These are phyloP conservation scores for Lepilemur ruficaudatus DNA, from an alignment of 2,797 vertebrate genomes.

Conservation along the genomic window DNA sequence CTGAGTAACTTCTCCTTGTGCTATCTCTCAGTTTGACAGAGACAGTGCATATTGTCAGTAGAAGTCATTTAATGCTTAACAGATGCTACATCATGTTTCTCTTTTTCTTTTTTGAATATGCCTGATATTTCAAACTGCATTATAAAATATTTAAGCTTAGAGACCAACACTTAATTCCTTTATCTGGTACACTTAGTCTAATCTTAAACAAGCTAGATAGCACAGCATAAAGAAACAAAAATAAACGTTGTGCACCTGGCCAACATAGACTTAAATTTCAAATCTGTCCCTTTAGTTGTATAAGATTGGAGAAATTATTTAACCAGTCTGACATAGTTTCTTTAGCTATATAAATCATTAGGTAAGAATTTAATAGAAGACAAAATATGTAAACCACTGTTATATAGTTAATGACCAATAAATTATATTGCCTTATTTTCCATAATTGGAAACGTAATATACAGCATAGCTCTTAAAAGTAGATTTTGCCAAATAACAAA, in stretches of 20 bases:
- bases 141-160: not conserved
- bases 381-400: not conserved
- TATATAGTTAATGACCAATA: not conserved
- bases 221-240: not conserved
- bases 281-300: not conserved
- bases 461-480: not conserved
- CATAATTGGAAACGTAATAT: not conserved
- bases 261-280: not conserved
- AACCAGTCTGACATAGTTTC: not conserved
- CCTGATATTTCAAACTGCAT: not conserved
- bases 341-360: not conserved
- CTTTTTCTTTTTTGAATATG: not conserved
- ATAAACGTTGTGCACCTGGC: not conserved
- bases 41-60: rapidly evolving
- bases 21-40: rapidly evolving
- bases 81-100: rapidly evolving
- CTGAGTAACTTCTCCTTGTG: rapidly evolving
- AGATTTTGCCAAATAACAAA: not conserved
- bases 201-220: not conserved
- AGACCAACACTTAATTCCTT: not conserved
- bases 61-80: not conserved
- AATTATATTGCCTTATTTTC: not conserved
- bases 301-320: not conserved
- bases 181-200: not conserved
- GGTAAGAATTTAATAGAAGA: not conserved